Base-by-base conservation (phyloP, 2,113 vertebrate species). In the Silurus glanis region DNA sequence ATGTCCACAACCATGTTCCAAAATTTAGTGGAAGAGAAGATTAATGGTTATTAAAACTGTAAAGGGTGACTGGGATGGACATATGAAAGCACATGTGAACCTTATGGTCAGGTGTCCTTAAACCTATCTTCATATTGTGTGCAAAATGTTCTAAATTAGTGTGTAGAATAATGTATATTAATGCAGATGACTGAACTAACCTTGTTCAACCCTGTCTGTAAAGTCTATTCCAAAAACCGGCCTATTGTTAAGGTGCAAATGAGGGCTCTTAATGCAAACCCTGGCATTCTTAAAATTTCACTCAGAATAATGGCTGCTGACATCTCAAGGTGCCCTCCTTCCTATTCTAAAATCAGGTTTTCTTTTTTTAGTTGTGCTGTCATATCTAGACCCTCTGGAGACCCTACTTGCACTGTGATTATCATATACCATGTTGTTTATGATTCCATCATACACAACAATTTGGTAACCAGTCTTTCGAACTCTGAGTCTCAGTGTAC, bases 281-380 rank as follows among this genome's bases (percentile, higher is more conserved):
- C 45, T 23, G 9, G 47, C 5, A 4, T 10, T 49, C 19, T 0
- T 51, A 6, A 19, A 71, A 19, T 45, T 71, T 71, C 47, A 74
- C 9, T 51, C 19, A 51, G 71, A 23, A 10, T 74, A 23, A 8
- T 45, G 19, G 9, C 3, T 49, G 45, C 71, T 49, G 71, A 49
- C 71, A 12, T 23, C 17, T 49, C 19, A 74, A 74, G 45, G 45
- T 23, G 9, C 9, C 19, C 19, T 74, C 9, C 21, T 74, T 8
- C 5, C 19, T 49, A 19, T 51, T 10, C 45, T 23, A 51, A 58
- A 58, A 58, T 5, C 71, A 74, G 71, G 4, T 74, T 74, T 47
- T 74, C 45, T 74, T 74, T 49, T 74, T 37, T 71, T 71, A 74
- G 71, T 49, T 49, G 49, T 74, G 71, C 71, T 10, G 74, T 25